These are phyloP conservation scores for Hypanus sabinus DNA, from an alignment of 2,113 vertebrate species.

Conservation along the genomic window DNA sequence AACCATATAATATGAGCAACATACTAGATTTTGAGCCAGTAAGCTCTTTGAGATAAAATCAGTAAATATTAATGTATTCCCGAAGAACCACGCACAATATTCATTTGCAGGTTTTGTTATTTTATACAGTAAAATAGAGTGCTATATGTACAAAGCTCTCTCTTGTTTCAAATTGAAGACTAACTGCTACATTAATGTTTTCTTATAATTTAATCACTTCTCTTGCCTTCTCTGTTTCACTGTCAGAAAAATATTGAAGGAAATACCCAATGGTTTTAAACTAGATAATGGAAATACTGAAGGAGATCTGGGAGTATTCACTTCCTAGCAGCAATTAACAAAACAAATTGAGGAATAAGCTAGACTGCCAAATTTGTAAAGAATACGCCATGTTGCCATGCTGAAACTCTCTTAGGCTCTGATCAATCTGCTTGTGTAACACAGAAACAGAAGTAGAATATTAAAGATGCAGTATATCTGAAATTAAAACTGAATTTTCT, in stretches of 20 bases:
- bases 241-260: not conserved
- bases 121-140: not conserved
- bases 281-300: not conserved
- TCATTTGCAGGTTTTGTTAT: not conserved
- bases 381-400: not conserved
- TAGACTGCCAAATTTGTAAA: not conserved
- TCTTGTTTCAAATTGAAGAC: not conserved
- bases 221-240: not conserved
- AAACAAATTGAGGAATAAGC: not conserved
- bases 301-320: not conserved
- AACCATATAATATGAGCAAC: no score
- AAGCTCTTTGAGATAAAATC: not conserved
- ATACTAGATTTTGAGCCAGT: not conserved
- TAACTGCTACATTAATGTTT: not conserved
- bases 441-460: not conserved
- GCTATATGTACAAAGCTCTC: not conserved
- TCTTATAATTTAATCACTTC: not conserved
- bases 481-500: not conserved
- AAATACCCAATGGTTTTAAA: not conserved
- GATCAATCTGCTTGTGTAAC: not conserved
- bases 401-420: not conserved
- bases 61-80: not conserved
- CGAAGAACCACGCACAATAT: not conserved
- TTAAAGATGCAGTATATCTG: not conserved
- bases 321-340: not conserved